A percentile compares a stretch with the other conserved stretches of the same genome.
Evolutionary conservation across 2,797 vertebrate species (phyloP).

Genomic region (Tenualosa ilisha): DNA sequence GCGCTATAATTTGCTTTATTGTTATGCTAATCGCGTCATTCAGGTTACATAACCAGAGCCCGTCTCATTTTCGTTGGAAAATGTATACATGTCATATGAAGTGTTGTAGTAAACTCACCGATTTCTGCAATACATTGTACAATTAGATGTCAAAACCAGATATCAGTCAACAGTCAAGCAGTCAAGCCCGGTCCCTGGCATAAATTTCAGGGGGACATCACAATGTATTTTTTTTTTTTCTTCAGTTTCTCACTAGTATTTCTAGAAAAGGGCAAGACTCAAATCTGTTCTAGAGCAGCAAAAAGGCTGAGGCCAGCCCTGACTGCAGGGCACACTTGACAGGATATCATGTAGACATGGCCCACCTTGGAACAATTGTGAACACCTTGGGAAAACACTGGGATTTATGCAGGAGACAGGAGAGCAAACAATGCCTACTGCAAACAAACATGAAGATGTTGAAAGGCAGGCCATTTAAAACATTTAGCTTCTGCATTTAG

Average conservation of each 20-base stretch:
- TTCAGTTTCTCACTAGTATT: too few relatives aligned
- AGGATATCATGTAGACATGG: background rate
- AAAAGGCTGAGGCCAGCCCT: too few relatives aligned
- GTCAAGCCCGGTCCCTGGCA: too few relatives aligned
- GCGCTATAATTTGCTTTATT: too few relatives aligned
- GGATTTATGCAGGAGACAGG: background rate
- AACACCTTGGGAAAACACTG: slow-evolving; percentile 1
- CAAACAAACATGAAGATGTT: background rate
- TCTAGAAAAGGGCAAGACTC: too few relatives aligned
- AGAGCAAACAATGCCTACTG: background rate
- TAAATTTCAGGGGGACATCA: too few relatives aligned
- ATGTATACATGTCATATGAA: background rate
- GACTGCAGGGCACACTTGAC: background rate
- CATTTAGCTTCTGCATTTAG: background rate
- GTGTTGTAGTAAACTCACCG: background rate
- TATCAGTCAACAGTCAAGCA: background rate
- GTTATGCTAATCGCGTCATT: background rate
- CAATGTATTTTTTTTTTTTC: too few relatives aligned
- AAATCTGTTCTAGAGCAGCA: too few relatives aligned
- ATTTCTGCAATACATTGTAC: background rate
- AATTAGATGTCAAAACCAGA: background rate
- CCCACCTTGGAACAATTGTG: background rate
- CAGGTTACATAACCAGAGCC: background rate
- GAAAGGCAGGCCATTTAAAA: background rate
- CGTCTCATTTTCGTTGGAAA: background rate